These are phyloP conservation scores for Vulpes vulpes DNA, from an alignment of 2,113 vertebrate species.

Conservation along the genomic window DNA sequence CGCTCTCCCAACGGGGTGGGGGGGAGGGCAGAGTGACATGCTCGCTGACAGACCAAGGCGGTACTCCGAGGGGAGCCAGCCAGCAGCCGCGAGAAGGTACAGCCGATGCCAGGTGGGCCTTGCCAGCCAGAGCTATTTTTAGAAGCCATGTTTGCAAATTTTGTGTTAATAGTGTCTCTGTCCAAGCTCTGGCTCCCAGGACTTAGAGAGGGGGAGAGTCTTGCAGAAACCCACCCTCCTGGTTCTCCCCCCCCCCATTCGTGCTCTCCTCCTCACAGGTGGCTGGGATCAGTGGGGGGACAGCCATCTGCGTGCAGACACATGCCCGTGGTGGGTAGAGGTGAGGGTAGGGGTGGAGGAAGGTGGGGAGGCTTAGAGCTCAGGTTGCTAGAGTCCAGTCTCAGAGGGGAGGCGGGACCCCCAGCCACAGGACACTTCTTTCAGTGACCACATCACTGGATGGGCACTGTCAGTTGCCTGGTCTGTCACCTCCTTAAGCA, in stretches of 20 bases:
- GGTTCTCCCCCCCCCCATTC: not conserved
- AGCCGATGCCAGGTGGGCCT: slow-evolving; percentile 77
- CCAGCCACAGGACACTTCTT: not conserved
- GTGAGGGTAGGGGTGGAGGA: too few species aligned
- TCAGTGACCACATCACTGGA: not conserved
- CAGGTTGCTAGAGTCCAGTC: not conserved
- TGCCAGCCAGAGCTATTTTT: slow-evolving; percentile 83
- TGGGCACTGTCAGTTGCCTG: not conserved
- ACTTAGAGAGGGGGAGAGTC: slow-evolving; percentile 40
- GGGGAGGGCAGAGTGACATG: slow-evolving; percentile 66
- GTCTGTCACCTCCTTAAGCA: not conserved
- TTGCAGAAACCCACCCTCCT: slow-evolving; percentile 3
- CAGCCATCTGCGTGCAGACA: not conserved
- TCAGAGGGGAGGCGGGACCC: not conserved
- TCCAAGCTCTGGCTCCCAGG: slow-evolving; percentile 75
- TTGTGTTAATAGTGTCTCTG: slow-evolving; percentile 83
- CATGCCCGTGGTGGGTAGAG: not conserved
- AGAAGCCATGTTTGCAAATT: slow-evolving; percentile 82
- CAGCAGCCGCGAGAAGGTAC: slow-evolving; percentile 77
- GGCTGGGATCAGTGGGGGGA: slow-evolving; percentile 58
- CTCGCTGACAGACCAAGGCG: slow-evolving; percentile 78
- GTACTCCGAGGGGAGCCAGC: slow-evolving; percentile 36
- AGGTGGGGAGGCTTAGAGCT: not conserved
- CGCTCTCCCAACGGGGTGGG: not conserved
- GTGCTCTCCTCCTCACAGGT: slow-evolving; percentile 64